phyloP scores from a whole-genome alignment of 1,140 invertebrate genomes.

The Globodera ellingtonae region DNA sequence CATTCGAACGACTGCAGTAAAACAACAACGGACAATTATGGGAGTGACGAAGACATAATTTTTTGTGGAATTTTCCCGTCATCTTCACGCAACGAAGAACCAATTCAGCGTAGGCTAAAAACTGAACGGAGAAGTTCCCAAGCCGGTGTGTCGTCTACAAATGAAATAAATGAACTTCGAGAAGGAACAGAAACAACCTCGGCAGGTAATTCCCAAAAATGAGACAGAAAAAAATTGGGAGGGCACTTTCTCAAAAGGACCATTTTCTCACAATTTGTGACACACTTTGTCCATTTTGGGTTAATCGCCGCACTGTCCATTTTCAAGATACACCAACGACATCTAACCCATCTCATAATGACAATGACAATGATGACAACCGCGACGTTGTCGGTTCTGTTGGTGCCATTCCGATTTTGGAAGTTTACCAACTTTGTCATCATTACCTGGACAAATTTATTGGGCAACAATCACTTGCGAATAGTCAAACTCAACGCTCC shows the following conservation, averaged over 20 bases:
- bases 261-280: neutral
- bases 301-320: neutral
- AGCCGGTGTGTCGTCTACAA: neutral
- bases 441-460: neutral
- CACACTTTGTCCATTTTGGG: neutral
- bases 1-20: slow-evolving; percentile 25
- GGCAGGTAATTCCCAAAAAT: neutral
- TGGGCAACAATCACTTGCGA: neutral
- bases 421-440: slow-evolving; percentile 3
- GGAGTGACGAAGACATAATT: slow-evolving; percentile 13
- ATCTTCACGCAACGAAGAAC: neutral
- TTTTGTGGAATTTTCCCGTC: slow-evolving; percentile 18
- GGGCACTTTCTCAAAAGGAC: neutral
- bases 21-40: neutral
- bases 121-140: slow-evolving; percentile 6
- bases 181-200: neutral
- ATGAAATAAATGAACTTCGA: neutral
- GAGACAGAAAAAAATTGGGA: neutral
- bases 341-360: neutral
- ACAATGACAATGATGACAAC: neutral
- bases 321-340: neutral
- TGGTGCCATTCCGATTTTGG: neutral
- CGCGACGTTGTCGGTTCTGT: too few relatives aligned
- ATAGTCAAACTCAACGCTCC: slow-evolving; percentile 1
- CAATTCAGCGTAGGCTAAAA: neutral